phyloP scores from a whole-genome alignment of 2,888 invertebrate genomes.

The Zygaena filipendulae region DNA sequence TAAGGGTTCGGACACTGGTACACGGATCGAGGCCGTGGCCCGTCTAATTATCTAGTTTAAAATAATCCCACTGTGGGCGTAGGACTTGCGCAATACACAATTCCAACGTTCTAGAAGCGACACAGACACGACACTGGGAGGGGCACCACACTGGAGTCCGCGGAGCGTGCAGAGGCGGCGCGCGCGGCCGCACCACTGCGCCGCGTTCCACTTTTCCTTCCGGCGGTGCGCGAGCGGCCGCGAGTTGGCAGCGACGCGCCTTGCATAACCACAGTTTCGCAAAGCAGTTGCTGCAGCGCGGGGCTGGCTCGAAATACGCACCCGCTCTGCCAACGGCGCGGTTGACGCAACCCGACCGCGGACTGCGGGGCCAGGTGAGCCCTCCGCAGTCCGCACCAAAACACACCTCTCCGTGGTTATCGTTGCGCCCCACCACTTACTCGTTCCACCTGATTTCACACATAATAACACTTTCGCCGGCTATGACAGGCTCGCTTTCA shows the following conservation, averaged over 20 bases:
- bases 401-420: too few species aligned
- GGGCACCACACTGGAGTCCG: conserved; percentile 53
- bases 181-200: conserved; percentile 62
- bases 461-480: conserved; percentile 58
- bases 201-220: conserved; percentile 67
- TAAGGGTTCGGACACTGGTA: conserved; percentile 30
- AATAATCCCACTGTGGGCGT: conserved; percentile 61
- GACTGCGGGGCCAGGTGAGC: too few species aligned
- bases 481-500: conserved; percentile 56
- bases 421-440: conserved; percentile 36
- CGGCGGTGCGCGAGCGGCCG: conserved; percentile 48
- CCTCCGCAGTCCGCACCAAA: too few species aligned
- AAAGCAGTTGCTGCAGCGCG: conserved; percentile 60
- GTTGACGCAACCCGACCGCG: conserved; percentile 38
- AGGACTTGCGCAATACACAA: conserved; percentile 63
- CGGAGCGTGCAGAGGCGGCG: conserved; percentile 58
- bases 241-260: conserved; percentile 66
- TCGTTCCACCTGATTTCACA: conserved; percentile 44
- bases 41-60: conserved; percentile 50
- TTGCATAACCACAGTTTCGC: conserved; percentile 68
- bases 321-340: conserved; percentile 45
- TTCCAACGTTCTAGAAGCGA: conserved; percentile 60
- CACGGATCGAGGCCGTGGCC: conserved; percentile 30
- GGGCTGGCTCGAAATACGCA: conserved; percentile 60
- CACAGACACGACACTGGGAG: conserved; percentile 62